Evolutionary conservation across 2,113 vertebrate species (phyloP).

Genomic region (Anhinga rufa): DNA sequence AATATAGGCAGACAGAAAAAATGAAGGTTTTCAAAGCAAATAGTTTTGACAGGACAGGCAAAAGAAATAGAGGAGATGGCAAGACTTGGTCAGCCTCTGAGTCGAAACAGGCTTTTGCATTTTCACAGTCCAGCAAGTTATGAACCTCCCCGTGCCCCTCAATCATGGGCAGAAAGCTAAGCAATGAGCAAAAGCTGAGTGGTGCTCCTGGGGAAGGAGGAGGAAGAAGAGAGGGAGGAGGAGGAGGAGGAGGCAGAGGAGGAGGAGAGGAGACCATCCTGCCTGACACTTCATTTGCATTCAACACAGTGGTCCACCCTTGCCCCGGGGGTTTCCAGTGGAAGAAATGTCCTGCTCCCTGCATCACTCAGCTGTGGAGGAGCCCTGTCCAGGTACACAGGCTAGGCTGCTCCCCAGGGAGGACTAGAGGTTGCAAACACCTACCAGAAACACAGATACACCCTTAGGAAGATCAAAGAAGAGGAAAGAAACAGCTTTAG

Average conservation of each 20-base stretch:
- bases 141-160: fast-evolving
- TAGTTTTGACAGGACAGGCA: not conserved
- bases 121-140: not conserved
- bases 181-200: fast-evolving
- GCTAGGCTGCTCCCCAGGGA: not conserved
- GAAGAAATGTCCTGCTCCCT: not conserved
- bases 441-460: fast-evolving
- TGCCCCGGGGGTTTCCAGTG: not conserved
- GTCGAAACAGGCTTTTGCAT: not conserved
- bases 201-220: not conserved
- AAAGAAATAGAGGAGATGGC: not conserved
- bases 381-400: not conserved
- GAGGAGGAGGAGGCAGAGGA: not conserved
- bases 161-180: not conserved
- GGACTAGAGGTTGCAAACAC: not conserved
- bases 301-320: not conserved
- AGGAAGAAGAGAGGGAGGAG: not conserved
- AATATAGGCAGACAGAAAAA: not conserved
- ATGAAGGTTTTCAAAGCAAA: not conserved
- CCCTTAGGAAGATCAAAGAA: not conserved
- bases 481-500: not conserved
- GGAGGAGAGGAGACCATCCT: fast-evolving
- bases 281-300: not conserved
- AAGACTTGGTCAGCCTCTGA: not conserved
- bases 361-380: not conserved